Evolutionary conservation across 2,113 vertebrate species (phyloP).

Genomic region (Engraulis encrasicolus): DNA sequence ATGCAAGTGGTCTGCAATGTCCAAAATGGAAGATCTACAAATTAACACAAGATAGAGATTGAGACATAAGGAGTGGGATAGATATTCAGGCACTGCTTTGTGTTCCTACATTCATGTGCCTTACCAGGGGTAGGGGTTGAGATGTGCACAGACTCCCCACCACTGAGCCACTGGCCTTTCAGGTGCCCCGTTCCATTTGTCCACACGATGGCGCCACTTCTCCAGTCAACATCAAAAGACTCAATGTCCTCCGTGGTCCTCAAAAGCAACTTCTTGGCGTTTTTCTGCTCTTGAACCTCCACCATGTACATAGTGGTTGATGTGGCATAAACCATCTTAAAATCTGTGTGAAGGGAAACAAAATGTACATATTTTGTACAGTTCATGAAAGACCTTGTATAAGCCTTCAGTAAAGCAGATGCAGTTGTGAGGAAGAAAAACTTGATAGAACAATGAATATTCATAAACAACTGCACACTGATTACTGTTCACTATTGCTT

Average conservation of each 20-base stretch:
- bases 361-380: too few relatives aligned
- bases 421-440: too few relatives aligned
- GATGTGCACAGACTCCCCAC: conserved; percentile 69
- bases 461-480: too few relatives aligned
- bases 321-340: conserved; percentile 79
- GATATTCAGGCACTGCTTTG: too few relatives aligned
- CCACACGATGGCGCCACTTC: conserved; percentile 81
- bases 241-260: conserved; percentile 68
- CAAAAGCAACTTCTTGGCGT: conserved; percentile 60
- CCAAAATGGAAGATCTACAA: too few relatives aligned
- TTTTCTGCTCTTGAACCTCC: conserved; percentile 68
- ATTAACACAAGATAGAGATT: too few relatives aligned
- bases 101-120: not conserved
- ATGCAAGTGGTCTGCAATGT: too few relatives aligned
- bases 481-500: too few relatives aligned
- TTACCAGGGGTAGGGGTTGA: conserved; percentile 75
- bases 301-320: conserved; percentile 69
- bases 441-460: too few relatives aligned
- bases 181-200: conserved; percentile 77
- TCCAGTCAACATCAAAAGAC: conserved; percentile 86
- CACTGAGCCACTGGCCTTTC: conserved; percentile 65
- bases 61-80: too few relatives aligned
- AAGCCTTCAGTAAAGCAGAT: too few relatives aligned
- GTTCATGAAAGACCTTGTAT: too few relatives aligned
- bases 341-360: conserved; percentile 63